Conservation (phyloP, 2,797 vertebrate species). For the Cuniculus paca region DNA sequence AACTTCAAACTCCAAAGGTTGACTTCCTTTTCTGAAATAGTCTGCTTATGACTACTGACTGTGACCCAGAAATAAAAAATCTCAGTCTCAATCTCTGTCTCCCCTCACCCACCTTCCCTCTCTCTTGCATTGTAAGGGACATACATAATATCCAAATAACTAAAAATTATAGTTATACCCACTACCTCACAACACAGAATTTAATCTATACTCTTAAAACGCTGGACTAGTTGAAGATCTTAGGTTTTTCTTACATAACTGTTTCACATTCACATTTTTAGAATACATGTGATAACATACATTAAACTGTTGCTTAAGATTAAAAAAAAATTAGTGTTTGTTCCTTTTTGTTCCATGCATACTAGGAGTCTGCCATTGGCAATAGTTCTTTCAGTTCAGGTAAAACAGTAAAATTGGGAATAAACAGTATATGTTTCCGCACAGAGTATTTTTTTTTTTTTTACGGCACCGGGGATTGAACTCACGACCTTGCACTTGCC, state of each 20-base stretch:
- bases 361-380: not conserved
- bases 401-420: not conserved
- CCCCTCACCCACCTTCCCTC: not conserved
- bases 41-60: not conserved
- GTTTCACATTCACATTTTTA: not conserved
- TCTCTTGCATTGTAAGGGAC: not conserved
- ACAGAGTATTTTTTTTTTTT: not conserved
- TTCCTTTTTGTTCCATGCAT: not conserved
- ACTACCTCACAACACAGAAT: not conserved
- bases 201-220: not conserved
- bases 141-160: not conserved
- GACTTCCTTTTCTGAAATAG: not conserved
- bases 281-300: not conserved
- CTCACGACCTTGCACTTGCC: no score
- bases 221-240: not conserved
- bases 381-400: not conserved
- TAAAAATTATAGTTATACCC: not conserved
- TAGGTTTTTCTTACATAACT: not conserved
- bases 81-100: not conserved
- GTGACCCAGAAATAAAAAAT: not conserved
- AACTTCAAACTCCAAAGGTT: not conserved
- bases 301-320: constrained; percentile 19
- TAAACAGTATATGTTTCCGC: not conserved
- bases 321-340: constrained; percentile 12
- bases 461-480: no score